Percentiles rank a stretch among this genome's conserved stretches.
Evolutionary conservation across 2,797 vertebrate genomes (phyloP).

Genomic region (Acipenser oxyrinchus): DNA sequence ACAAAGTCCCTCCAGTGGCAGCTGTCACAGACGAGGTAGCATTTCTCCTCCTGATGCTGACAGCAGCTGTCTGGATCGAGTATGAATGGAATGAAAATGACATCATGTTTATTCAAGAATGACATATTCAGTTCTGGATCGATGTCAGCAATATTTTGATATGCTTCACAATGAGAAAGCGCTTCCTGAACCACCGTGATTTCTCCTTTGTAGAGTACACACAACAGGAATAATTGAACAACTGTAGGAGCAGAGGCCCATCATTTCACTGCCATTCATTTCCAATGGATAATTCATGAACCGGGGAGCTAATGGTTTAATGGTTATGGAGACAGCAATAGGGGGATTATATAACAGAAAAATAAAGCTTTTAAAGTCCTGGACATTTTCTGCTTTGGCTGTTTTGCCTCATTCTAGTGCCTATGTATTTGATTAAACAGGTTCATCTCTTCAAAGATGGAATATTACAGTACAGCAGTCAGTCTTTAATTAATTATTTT

Average conservation of each 20-base stretch:
- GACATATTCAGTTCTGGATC: slow-evolving; percentile 77
- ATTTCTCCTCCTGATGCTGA: slow-evolving; percentile 84
- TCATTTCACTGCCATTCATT: slow-evolving; percentile 36
- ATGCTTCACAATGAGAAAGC: slow-evolving; percentile 68
- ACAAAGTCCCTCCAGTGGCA: slow-evolving; percentile 78
- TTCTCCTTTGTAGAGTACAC: slow-evolving; percentile 72
- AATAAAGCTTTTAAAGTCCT: background rate
- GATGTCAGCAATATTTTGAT: slow-evolving; percentile 84
- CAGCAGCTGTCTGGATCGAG: slow-evolving; percentile 86
- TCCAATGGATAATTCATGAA: slow-evolving; percentile 14
- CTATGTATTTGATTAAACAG: too few species aligned
- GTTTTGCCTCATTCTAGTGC: too few species aligned
- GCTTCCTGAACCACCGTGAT: slow-evolving; percentile 64
- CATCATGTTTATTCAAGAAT: slow-evolving; percentile 91
- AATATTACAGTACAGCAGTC: too few species aligned
- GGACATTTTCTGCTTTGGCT: background rate
- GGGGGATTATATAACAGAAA: slow-evolving; percentile 2
- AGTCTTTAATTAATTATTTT: too few species aligned
- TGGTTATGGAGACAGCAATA: background rate
- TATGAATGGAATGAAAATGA: slow-evolving; percentile 86
- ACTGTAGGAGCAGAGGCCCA: slow-evolving; percentile 47
- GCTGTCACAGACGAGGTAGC: slow-evolving; percentile 89
- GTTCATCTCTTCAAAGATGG: too few species aligned
- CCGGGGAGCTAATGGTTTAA: background rate
- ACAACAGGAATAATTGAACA: slow-evolving; percentile 66